Base-by-base conservation (phyloP, 2,797 vertebrate genomes). In the Sebastes dallii region DNA sequence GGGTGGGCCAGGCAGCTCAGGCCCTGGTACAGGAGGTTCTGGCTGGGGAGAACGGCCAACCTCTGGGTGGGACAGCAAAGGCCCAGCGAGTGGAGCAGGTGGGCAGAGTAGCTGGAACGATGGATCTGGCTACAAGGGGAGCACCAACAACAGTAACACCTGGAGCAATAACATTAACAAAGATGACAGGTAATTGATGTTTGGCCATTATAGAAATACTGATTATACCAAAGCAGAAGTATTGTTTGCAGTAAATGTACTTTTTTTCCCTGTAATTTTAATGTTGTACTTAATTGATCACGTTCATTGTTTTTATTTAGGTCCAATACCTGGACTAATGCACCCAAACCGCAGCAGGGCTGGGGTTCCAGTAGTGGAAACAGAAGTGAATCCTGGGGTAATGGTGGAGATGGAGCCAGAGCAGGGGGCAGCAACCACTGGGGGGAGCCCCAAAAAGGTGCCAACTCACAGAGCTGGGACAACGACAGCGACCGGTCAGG, bases 51-150 rank as follows among this genome's bases (percentile, higher is more conserved):
- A 98, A 85, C 95, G 97, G 91, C 91, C 95, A 90, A 83, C 94
- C 83, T 94, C 96, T 79, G 95, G 97, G 71, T 99, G 97, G 98
- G 97, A 98, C 88, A 94, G 90, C 95, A 98, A 98, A 96, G 95
- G 86, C 92, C 93, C 96, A 67, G 88, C 92, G 0, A 77, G 82
- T 4, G 91, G 88, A 71, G 95, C 96, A 95, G 86, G 95, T 95
- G 92, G 95, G 83, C 96, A 97, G 87, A 96, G 96, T 82, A 89
- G 96, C 77, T 97, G 98, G 98, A 96, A 97, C 59, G 96, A 97
- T 80, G 96, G 96, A 84, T 94, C 96, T 91, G 85, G 83, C 84
- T 97, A 96, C 94, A 96, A 95, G 91, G 93, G 94, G 82, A 96
- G 93, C 80, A 90, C 80, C 72, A 88, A 76, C 72, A 88, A 76